Conservation (phyloP, 2,797 vertebrate species). For the Harpagifer antarcticus region DNA sequence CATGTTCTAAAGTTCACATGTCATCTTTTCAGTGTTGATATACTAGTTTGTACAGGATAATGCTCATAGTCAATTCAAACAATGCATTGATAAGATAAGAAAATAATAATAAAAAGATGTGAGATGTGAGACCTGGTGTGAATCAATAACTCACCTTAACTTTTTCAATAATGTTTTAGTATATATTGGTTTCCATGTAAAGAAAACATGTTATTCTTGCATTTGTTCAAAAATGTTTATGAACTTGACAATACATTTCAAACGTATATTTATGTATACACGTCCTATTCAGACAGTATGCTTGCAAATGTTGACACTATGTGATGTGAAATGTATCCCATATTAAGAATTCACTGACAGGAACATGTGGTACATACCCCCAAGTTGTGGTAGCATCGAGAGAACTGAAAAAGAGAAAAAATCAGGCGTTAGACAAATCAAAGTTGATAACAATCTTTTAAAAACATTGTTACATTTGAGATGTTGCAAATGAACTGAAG, state of each 20-base stretch:
- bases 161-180: no score
- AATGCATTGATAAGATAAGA: no score
- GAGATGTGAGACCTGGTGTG: no score
- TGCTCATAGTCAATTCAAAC: no score
- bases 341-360: not conserved
- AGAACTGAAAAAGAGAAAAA: conserved; percentile 67
- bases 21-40: not conserved
- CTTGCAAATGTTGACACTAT: not conserved
- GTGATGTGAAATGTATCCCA: not conserved
- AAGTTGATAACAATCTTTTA: not conserved
- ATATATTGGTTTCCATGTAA: no score
- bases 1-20: not conserved
- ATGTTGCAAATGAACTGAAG: not conserved
- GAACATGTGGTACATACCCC: conserved; percentile 60
- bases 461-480: not conserved
- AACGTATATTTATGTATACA: no score
- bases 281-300: not conserved
- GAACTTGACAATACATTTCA: no score
- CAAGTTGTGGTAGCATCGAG: conserved; percentile 45
- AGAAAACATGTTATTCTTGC: no score
- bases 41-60: not conserved
- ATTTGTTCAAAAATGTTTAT: no score
- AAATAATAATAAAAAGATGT: no score
- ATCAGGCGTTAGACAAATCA: not conserved
- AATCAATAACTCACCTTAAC: no score